A percentile compares a stretch with the other conserved stretches of the same genome.
phyloP scores from a whole-genome alignment of 2,113 vertebrate species.

The Capreolus pygargus region DNA sequence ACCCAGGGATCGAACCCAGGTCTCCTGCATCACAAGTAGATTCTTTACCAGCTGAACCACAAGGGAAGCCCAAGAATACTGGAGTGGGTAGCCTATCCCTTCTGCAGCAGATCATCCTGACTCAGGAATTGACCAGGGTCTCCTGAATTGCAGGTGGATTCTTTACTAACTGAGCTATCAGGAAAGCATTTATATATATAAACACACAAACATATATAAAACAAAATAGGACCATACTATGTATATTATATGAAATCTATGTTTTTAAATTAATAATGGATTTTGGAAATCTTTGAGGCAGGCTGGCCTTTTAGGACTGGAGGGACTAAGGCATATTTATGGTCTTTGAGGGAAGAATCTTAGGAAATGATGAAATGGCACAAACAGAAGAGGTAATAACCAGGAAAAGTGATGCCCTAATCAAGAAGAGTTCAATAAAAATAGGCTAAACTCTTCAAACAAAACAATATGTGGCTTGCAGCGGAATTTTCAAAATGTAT shows the following conservation, averaged over 20 bases:
- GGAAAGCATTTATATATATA: neutral
- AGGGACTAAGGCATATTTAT: neutral
- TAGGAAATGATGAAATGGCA: neutral
- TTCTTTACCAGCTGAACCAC: neutral
- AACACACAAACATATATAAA: neutral
- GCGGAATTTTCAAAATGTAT: neutral
- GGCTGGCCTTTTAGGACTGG: neutral
- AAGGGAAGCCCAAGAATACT: neutral
- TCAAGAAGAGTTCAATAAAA: neutral
- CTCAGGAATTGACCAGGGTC: neutral
- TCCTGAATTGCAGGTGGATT: neutral
- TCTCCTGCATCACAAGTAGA: neutral
- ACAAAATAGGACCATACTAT: neutral
- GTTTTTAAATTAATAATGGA: slow-evolving; percentile 18
- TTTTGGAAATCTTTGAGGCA: neutral
- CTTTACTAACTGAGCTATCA: neutral
- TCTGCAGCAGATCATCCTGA: neutral
- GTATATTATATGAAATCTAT: neutral
- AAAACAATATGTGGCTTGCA: neutral
- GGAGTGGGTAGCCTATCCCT: neutral
- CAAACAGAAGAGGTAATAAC: neutral
- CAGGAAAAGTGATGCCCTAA: neutral
- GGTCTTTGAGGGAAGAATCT: neutral
- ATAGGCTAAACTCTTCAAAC: neutral
- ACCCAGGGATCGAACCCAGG: fast-evolving